Conservation (phyloP, 2,888 invertebrate species). For the Aelia acuminata region DNA sequence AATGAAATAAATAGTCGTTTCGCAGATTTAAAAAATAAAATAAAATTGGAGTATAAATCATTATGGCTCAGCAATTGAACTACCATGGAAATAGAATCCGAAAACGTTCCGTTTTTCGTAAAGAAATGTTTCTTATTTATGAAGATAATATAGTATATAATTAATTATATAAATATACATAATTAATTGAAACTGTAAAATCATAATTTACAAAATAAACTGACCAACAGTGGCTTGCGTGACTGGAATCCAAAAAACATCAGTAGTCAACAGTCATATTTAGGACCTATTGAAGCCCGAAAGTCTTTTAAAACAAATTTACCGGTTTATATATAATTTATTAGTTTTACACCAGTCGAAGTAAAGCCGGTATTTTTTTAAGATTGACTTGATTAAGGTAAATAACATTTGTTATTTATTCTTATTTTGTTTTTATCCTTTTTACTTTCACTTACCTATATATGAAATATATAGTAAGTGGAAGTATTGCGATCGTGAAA, state of each 20-base stretch:
- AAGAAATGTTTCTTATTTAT: neutral
- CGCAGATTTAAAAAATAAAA: too few relatives aligned
- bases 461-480: too few relatives aligned
- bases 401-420: too few relatives aligned
- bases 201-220: neutral
- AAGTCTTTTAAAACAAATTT: neutral
- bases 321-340: neutral
- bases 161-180: neutral
- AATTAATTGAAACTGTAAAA: neutral
- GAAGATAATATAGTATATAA: neutral
- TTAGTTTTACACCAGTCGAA: too few relatives aligned
- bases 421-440: too few relatives aligned
- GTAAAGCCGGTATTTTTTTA: neutral
- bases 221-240: neutral
- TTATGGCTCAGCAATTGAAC: too few relatives aligned
- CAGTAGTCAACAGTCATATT: neutral
- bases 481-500: too few relatives aligned
- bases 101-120: neutral
- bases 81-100: too few relatives aligned
- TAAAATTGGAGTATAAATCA: too few relatives aligned
- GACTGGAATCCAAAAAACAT: neutral
- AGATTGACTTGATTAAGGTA: too few relatives aligned
- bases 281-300: neutral
- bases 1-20: neutral
- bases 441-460: too few relatives aligned